phyloP scores from a whole-genome alignment of 2,113 vertebrate genomes.

The Turnix velox region DNA sequence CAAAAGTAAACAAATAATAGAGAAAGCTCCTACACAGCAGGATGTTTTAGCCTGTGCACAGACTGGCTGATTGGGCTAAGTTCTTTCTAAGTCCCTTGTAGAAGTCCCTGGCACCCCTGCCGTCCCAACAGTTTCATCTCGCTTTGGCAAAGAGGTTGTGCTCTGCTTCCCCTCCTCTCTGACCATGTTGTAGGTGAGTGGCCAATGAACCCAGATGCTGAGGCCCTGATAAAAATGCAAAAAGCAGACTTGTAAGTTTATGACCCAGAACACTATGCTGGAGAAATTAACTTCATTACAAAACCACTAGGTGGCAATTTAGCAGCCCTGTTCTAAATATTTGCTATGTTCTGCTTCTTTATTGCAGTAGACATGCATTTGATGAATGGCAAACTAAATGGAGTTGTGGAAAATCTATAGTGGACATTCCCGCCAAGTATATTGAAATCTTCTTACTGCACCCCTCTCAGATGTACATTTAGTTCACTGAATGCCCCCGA shows the following conservation, averaged over 20 bases:
- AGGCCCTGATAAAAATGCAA: background rate
- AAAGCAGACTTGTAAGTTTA: background rate
- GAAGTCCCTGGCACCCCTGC: background rate
- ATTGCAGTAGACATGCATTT: background rate
- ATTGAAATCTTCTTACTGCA: background rate
- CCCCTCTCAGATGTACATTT: background rate
- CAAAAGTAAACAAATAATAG: background rate
- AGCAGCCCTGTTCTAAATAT: background rate
- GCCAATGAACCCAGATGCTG: fast-evolving
- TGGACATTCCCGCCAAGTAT: background rate
- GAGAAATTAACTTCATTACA: background rate
- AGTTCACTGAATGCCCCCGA: background rate
- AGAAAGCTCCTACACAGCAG: background rate
- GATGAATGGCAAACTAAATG: background rate
- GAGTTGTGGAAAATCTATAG: background rate
- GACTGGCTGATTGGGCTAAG: background rate
- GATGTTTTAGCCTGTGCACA: background rate
- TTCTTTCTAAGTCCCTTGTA: background rate
- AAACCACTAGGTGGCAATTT: slow-evolving; percentile 64
- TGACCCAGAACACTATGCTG: background rate
- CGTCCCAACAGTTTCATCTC: background rate
- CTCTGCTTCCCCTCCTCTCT: background rate
- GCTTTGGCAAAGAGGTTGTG: fast-evolving
- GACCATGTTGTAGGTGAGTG: fast-evolving
- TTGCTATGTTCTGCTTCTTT: background rate